Evolutionary conservation across 2,888 invertebrate genomes (phyloP).

Genomic region (Plebejus argus): DNA sequence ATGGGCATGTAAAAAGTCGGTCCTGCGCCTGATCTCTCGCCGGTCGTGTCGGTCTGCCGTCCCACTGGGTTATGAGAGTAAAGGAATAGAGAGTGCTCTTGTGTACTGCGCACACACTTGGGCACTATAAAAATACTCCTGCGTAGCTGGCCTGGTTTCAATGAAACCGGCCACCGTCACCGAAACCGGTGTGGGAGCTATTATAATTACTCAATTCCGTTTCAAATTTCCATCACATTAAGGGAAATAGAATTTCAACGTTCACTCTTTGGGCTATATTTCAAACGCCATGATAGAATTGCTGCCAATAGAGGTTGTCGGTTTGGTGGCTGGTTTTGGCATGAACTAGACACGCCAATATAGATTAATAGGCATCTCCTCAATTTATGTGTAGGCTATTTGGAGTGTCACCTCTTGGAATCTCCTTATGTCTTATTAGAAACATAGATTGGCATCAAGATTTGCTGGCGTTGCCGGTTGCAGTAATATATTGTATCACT

Average conservation of each 20-base stretch:
- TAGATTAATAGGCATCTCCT: neutral
- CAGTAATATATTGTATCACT: no score
- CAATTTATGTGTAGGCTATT: conserved; percentile 8
- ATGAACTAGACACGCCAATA: neutral
- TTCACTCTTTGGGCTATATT: conserved; percentile 1
- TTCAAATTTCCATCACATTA: neutral
- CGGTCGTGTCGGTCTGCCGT: no score
- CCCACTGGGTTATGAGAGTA: no score
- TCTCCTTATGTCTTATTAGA: neutral
- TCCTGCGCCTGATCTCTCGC: no score
- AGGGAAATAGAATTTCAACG: neutral
- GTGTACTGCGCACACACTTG: no score
- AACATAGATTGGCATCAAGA: neutral
- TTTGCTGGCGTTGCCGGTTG: neutral
- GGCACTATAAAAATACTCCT: no score
- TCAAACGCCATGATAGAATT: neutral
- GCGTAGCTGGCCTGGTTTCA: no score
- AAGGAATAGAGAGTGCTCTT: no score
- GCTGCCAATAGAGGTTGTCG: conserved; percentile 12
- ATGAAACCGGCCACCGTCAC: no score
- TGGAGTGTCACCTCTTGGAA: neutral
- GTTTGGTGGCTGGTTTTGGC: neutral
- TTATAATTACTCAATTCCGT: neutral
- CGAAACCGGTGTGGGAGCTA: no score
- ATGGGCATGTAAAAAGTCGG: no score